Conservation (phyloP, 2,888 invertebrate genomes). For the Mimas tiliae region DNA sequence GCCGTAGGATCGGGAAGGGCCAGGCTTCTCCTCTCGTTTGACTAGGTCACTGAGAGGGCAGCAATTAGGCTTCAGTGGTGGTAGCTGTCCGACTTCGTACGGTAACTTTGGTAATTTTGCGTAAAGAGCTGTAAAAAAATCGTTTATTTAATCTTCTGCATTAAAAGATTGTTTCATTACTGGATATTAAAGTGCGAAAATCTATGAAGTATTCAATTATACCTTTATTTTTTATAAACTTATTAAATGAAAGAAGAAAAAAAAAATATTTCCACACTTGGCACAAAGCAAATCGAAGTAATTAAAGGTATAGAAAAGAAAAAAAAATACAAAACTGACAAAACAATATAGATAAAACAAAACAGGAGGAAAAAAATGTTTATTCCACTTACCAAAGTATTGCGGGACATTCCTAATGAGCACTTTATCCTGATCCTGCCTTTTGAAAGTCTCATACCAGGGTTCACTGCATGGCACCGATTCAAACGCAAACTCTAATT, state of each 20-base stretch:
- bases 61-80: constrained; percentile 85
- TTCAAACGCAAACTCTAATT: constrained; percentile 90
- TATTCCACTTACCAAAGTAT: constrained; percentile 78
- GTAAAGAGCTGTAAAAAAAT: constrained; percentile 77
- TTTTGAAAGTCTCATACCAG: constrained; percentile 91
- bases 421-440: constrained; percentile 90
- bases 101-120: constrained; percentile 88
- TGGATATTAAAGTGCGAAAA: too few species aligned
- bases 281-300: too few species aligned
- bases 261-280: too few species aligned
- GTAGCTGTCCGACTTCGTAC: constrained; percentile 89
- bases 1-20: constrained; percentile 70
- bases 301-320: too few species aligned
- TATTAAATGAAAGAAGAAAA: too few species aligned
- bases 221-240: too few species aligned
- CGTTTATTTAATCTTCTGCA: constrained; percentile 26
- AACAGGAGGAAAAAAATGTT: neutral
- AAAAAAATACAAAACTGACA: neutral
- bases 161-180: neutral
- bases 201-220: too few species aligned
- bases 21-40: constrained; percentile 69
- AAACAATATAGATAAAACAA: too few species aligned
- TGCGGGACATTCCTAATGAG: constrained; percentile 85
- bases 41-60: constrained; percentile 79
- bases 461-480: constrained; percentile 89